A percentile compares a stretch with the other conserved stretches of the same genome.
Conservation (phyloP, 2,113 vertebrate species). For the Cottus gobio region DNA sequence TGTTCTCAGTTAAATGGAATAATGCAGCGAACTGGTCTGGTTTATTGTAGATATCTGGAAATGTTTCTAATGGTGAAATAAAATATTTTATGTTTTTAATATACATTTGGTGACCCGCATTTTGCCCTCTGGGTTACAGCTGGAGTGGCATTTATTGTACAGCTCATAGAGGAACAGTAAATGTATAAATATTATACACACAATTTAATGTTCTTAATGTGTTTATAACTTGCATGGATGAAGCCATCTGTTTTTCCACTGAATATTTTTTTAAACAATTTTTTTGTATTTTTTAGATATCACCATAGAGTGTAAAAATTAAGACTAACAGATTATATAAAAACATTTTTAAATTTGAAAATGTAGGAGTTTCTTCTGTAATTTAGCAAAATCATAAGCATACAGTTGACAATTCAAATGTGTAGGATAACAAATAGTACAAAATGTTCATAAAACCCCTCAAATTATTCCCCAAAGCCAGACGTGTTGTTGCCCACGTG, state of each 20-base stretch:
- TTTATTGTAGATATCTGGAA: slow-evolving; percentile 58
- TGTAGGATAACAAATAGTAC: neutral
- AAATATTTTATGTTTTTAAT: slow-evolving; percentile 72
- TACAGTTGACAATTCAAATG: neutral
- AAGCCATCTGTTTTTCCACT: neutral
- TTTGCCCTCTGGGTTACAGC: neutral
- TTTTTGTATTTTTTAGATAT: neutral
- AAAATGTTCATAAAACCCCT: neutral
- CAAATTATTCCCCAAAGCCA: neutral
- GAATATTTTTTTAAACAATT: neutral
- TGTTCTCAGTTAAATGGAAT: neutral
- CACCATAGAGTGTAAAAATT: neutral
- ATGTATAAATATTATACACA: neutral
- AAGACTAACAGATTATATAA: neutral
- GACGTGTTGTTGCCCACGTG: neutral
- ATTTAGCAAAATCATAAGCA: neutral
- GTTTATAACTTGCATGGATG: too few relatives aligned
- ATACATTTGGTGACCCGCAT: slow-evolving; percentile 19
- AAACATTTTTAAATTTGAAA: neutral
- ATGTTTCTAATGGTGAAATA: slow-evolving; percentile 72
- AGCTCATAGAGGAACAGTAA: neutral
- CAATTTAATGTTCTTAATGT: too few relatives aligned
- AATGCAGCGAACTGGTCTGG: slow-evolving; percentile 19
- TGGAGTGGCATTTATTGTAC: neutral
- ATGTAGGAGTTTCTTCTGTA: too few relatives aligned